These are phyloP conservation scores for Adrianichthys oophorus DNA, from an alignment of 2,797 vertebrate species.

Conservation along the genomic window DNA sequence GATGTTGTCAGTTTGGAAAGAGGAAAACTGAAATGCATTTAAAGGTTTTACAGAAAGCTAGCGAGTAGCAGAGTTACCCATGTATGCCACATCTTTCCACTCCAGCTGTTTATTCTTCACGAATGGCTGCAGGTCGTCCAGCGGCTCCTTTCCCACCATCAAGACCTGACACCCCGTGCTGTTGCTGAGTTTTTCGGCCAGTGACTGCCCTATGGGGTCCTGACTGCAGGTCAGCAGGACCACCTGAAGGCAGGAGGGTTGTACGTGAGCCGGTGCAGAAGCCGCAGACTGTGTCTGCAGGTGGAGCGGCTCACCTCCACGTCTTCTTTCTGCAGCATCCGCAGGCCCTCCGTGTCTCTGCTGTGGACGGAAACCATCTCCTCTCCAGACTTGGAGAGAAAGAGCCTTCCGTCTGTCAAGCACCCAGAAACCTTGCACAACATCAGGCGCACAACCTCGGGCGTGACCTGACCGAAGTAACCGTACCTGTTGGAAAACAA, in stretches of 20 bases:
- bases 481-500: conserved; percentile 81
- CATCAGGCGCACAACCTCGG: conserved; percentile 84
- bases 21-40: no score
- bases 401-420: conserved; percentile 84
- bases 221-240: conserved; percentile 79
- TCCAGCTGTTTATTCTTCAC: conserved; percentile 70
- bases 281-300: neutral
- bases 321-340: conserved; percentile 76
- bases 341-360: conserved; percentile 80
- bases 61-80: conserved; percentile 75
- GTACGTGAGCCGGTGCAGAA: neutral
- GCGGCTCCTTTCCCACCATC: conserved; percentile 68
- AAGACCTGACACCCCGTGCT: conserved; percentile 68
- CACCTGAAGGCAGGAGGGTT: conserved; percentile 72
- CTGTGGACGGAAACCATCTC: conserved; percentile 84
- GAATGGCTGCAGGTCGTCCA: conserved; percentile 62
- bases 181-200: conserved; percentile 67
- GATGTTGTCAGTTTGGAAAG: no score
- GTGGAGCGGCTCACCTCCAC: conserved; percentile 76
- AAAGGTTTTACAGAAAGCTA: no score
- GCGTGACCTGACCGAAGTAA: conserved; percentile 86
- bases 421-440: conserved; percentile 87
- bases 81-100: conserved; percentile 90
- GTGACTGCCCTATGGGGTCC: conserved; percentile 63
- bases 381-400: conserved; percentile 76